A percentile compares a stretch with the other conserved stretches of the same genome.
Evolutionary conservation across 2,888 invertebrate species (phyloP).

Genomic region (Ganaspis brasiliensis): DNA sequence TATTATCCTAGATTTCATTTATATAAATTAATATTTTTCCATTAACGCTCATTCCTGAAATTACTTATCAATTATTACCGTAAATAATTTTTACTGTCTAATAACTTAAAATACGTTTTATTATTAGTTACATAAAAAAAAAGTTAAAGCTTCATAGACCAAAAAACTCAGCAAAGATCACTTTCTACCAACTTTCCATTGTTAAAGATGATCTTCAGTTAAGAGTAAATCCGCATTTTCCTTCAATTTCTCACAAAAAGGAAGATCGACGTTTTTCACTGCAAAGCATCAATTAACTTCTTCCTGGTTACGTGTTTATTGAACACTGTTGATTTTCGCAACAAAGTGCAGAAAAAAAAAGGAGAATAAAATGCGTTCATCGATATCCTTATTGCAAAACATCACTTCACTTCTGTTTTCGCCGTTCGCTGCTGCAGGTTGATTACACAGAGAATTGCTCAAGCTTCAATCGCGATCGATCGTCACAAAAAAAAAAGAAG

Average conservation of each 20-base stretch:
- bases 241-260: not conserved
- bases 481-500: slow-evolving; percentile 56
- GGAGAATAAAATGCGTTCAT: not conserved
- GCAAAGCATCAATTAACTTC: slow-evolving; percentile 1
- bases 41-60: too few species aligned
- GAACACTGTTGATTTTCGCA: not conserved
- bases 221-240: not conserved
- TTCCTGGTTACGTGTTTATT: not conserved
- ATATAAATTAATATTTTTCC: too few species aligned
- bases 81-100: too few species aligned
- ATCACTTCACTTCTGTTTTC: slow-evolving; percentile 18
- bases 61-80: too few species aligned
- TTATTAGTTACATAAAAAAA: not conserved
- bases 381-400: slow-evolving; percentile 16
- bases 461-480: slow-evolving; percentile 56
- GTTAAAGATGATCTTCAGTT: not conserved
- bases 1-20: too few species aligned
- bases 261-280: not conserved
- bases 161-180: not conserved
- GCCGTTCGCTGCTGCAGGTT: slow-evolving; percentile 17
- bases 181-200: slow-evolving; percentile 4
- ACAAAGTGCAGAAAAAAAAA: not conserved
- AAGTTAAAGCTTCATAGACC: not conserved
- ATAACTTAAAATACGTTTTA: too few species aligned
- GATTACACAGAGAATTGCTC: slow-evolving; percentile 49